Base-by-base conservation (phyloP, 2,888 invertebrate genomes). In the Sarcophaga carnaria region DNA sequence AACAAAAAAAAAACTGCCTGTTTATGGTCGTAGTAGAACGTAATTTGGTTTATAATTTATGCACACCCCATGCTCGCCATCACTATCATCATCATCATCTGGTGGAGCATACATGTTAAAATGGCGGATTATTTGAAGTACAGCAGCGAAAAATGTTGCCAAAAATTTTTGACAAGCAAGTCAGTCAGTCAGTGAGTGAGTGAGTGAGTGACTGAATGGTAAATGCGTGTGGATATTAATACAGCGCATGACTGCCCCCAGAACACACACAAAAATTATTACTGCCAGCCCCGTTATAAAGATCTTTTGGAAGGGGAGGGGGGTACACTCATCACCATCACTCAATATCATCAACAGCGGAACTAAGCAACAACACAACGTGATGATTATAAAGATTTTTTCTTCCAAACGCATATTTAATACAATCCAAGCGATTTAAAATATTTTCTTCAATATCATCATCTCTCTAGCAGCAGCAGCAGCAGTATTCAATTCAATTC, bases 61-160 rank as follows among this genome's bases (percentile, higher is more conserved):
- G 80, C 80, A 87, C 84, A 87, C 84, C 82, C 82, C 80, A 69
- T 79, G 75, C 37, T 37, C 37, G 37, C 37, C 37, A 37, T 37
- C 8, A 37, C 10, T 10, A 37, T 37, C 37, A 37, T 37, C 37
- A 37, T 37, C 37, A 37, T 37, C 37, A 37, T 37, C 8, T 37
- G 37, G 37, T 37, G 37, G 37, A 37, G 8, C 8, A 37, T 37
- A 45, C 71, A 84, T 66, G 71, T 66, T 79, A 87, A 87, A 79
- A 87, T 87, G 87, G 87, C 84, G 87, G 81, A 87, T 87, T 84
- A 66, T 66, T 71, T 54, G 66, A 76, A 81, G 83, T 37, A 83
- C 79, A 80, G 83, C 81, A 80, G 49, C 69, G 8, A 10, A 37
- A 80, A 83, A 83, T 81, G 8, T 77, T 82, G 49, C 60, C 47